Evolutionary conservation across 2,797 vertebrate species (phyloP).

Genomic region (Myotis planiceps): DNA sequence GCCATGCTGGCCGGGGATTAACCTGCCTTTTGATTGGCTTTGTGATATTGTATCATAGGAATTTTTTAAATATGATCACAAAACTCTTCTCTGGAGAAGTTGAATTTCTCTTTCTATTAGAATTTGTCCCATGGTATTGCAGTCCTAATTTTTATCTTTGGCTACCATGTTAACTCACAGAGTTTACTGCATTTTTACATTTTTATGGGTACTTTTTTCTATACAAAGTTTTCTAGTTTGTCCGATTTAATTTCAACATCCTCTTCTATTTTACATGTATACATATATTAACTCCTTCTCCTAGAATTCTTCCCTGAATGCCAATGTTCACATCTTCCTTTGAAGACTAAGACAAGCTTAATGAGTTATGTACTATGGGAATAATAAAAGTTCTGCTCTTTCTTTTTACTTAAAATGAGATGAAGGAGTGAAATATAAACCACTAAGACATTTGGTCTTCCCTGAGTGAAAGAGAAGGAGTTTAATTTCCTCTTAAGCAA

Average conservation of each 20-base stretch:
- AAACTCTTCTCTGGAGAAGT: neutral
- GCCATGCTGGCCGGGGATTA: neutral
- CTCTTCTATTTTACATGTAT: neutral
- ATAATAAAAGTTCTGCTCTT: neutral
- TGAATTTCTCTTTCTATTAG: constrained; percentile 8
- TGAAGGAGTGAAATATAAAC: neutral
- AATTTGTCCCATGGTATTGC: neutral
- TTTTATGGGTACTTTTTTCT: neutral
- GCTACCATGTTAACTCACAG: neutral
- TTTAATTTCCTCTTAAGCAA: neutral
- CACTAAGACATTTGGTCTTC: neutral
- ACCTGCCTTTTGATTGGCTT: neutral
- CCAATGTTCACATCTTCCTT: neutral
- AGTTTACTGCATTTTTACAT: neutral
- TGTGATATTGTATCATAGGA: neutral
- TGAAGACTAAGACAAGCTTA: neutral
- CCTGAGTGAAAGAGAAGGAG: neutral
- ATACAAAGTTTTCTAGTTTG: neutral
- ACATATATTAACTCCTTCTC: neutral
- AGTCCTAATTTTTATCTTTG: constrained; percentile 13
- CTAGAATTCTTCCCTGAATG: neutral
- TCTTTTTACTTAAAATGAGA: constrained; percentile 10
- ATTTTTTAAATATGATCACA: neutral
- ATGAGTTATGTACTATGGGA: neutral
- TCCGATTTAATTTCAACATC: neutral